These are phyloP conservation scores for Ochotona princeps DNA, from an alignment of 2,113 vertebrate species.

Conservation along the genomic window DNA sequence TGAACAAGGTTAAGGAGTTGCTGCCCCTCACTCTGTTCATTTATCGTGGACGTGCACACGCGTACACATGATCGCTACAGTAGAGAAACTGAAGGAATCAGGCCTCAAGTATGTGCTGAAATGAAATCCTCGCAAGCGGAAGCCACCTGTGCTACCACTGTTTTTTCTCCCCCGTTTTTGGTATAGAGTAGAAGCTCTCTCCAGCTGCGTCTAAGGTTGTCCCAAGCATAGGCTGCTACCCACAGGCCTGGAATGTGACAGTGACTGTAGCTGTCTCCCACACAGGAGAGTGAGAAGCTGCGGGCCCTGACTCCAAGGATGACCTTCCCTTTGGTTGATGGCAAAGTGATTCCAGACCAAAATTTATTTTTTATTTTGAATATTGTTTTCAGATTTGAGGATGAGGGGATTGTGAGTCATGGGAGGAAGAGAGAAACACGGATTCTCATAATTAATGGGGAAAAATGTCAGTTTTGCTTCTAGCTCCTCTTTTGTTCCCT, in stretches of 20 bases:
- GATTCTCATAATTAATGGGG: not conserved
- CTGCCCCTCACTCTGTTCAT: not conserved
- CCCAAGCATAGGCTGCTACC: not conserved
- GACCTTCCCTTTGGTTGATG: not conserved
- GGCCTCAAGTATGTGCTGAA: not conserved
- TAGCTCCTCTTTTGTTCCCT: not conserved
- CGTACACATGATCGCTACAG: not conserved
- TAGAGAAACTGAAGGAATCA: conserved; percentile 23
- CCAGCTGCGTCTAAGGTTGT: not conserved
- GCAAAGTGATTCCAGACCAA: conserved; percentile 1
- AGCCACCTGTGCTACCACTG: not conserved
- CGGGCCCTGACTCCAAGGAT: not conserved
- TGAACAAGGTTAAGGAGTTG: not conserved
- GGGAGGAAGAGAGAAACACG: not conserved
- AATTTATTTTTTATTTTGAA: conserved; percentile 2
- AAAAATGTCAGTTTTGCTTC: not conserved
- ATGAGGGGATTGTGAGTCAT: not conserved
- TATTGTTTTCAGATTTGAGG: conserved; percentile 7
- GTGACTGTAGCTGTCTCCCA: not conserved
- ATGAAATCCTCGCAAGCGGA: not conserved
- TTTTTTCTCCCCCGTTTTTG: not conserved
- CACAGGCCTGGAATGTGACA: not conserved
- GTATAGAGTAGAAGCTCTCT: not conserved
- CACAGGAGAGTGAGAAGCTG: not conserved
- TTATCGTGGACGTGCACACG: not conserved